These are phyloP conservation scores for Buathra laborator DNA, from an alignment of 2,888 invertebrate genomes.

Conservation along the genomic window DNA sequence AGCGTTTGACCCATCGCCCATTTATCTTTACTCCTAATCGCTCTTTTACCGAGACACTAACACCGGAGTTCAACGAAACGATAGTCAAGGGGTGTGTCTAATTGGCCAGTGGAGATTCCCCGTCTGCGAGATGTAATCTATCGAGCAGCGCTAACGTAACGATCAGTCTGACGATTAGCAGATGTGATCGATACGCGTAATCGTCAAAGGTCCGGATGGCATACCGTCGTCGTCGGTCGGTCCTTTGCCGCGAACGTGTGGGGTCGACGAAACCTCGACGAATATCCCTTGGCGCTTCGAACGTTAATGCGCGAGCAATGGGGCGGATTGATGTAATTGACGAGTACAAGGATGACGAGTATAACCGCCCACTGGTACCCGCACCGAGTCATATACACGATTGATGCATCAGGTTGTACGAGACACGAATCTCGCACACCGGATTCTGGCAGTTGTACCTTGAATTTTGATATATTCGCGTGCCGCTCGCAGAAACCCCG, in stretches of 20 bases:
- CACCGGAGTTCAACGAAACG: background rate
- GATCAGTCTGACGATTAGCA: constrained; percentile 30
- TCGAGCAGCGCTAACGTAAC: constrained; percentile 1
- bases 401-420: constrained; percentile 41
- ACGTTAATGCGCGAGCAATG: constrained; percentile 40
- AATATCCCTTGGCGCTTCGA: constrained; percentile 11
- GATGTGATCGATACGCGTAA: constrained; percentile 18
- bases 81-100: background rate
- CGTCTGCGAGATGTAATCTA: constrained; percentile 23
- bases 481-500: constrained; percentile 32
- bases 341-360: constrained; percentile 17
- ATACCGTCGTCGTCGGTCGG: background rate
- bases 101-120: constrained; percentile 6
- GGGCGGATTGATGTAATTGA: constrained; percentile 55
- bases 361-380: constrained; percentile 10
- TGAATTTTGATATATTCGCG: constrained; percentile 47
- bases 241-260: background rate
- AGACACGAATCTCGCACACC: constrained; percentile 24
- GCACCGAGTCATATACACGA: constrained; percentile 38
- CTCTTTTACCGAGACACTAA: background rate
- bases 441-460: constrained; percentile 5
- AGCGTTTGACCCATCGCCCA: background rate
- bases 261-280: background rate
- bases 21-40: constrained; percentile 23
- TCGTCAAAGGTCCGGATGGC: background rate